These are phyloP conservation scores for Diogma glabrata DNA, from an alignment of 2,888 invertebrate genomes.

Conservation along the genomic window DNA sequence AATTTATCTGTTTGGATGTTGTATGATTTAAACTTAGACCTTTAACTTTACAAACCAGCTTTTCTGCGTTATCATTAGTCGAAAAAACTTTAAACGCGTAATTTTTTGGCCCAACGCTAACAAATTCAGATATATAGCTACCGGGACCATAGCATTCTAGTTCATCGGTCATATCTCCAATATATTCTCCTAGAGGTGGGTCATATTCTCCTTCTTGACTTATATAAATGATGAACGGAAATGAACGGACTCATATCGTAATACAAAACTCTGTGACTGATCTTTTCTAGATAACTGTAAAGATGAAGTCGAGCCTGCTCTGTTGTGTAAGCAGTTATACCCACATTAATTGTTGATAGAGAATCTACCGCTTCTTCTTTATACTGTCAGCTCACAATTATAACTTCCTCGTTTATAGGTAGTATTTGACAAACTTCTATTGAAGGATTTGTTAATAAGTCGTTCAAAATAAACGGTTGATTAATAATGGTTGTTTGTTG, in stretches of 20 bases:
- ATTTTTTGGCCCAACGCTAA: not conserved
- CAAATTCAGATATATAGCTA: not conserved
- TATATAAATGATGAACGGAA: no score
- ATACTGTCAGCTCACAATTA: constrained; percentile 3
- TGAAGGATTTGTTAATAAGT: not conserved
- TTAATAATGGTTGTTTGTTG: not conserved
- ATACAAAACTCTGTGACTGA: not conserved
- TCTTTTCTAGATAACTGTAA: no score
- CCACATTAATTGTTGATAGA: not conserved
- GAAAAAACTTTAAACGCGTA: not conserved
- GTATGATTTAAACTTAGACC: not conserved
- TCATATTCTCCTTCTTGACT: no score
- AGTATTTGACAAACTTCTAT: not conserved
- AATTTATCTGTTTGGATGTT: not conserved
- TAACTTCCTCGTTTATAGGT: not conserved
- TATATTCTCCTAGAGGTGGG: no score
- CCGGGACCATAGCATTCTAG: not conserved
- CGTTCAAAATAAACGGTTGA: not conserved
- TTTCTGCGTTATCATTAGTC: not conserved
- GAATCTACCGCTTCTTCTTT: not conserved
- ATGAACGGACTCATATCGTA: no score
- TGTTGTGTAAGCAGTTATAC: not conserved
- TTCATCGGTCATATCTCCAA: not conserved
- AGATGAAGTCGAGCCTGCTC: not conserved
- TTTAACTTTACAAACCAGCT: not conserved